A percentile compares a stretch with the other conserved stretches of the same genome.
phyloP scores from a whole-genome alignment of 2,797 vertebrate species.

The Chaenodraco wilsoni region DNA sequence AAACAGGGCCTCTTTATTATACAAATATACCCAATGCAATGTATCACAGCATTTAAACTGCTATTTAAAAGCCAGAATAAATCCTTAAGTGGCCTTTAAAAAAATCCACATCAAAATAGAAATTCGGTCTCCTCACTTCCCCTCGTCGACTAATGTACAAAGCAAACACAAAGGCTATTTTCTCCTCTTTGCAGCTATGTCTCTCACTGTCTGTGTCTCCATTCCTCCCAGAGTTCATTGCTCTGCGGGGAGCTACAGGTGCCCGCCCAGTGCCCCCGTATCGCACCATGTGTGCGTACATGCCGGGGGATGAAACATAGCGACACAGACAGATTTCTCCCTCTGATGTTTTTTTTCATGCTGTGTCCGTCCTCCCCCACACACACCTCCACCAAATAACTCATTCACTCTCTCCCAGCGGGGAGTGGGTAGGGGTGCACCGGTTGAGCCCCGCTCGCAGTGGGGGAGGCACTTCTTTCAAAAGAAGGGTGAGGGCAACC shows the following conservation, averaged over 20 bases:
- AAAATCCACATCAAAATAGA: too few relatives aligned
- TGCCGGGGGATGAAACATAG: slow-evolving; percentile 54
- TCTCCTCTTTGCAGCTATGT: slow-evolving; percentile 21
- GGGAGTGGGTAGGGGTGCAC: neutral
- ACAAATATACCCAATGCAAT: too few relatives aligned
- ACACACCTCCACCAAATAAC: slow-evolving; percentile 35
- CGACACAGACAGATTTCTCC: slow-evolving; percentile 46
- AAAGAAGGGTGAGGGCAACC: neutral
- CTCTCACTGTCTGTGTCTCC: slow-evolving; percentile 11
- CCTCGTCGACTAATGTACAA: neutral
- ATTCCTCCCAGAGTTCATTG: slow-evolving; percentile 55
- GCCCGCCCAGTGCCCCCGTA: slow-evolving; percentile 14
- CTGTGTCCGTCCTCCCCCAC: neutral
- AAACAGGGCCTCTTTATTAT: too few relatives aligned
- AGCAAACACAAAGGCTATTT: neutral
- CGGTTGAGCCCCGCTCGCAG: neutral
- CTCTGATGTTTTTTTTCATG: slow-evolving; percentile 65
- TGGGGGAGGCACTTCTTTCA: neutral
- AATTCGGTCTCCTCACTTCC: slow-evolving; percentile 24
- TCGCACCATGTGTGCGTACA: slow-evolving; percentile 19
- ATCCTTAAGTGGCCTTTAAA: too few relatives aligned
- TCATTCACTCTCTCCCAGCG: slow-evolving; percentile 11
- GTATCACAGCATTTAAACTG: too few relatives aligned
- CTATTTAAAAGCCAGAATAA: too few relatives aligned
- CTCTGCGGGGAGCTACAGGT: slow-evolving; percentile 57